Percentiles rank a stretch among this genome's conserved stretches.
These are phyloP conservation scores for Nyleta sp. DNA, from an alignment of 2,888 invertebrate species.

Conservation along the genomic window DNA sequence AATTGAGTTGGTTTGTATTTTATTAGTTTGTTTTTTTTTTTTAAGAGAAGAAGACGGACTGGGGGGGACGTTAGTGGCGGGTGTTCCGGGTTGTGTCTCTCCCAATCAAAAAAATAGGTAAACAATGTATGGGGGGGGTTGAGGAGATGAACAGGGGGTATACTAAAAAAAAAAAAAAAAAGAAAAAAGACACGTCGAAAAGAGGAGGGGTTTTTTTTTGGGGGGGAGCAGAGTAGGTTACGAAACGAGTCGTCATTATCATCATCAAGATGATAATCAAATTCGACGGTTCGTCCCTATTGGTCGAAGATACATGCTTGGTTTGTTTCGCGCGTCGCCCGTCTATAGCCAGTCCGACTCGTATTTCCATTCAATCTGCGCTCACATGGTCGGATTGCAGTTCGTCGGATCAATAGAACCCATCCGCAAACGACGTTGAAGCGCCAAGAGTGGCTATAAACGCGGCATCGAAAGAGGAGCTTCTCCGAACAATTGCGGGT, in stretches of 20 bases:
- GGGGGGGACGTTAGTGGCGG: no score
- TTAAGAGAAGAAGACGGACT: no score
- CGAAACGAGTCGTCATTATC: background rate
- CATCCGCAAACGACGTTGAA: background rate
- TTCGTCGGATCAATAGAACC: constrained; percentile 20
- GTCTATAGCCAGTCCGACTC: constrained; percentile 22
- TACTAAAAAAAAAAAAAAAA: no score
- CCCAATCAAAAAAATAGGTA: no score
- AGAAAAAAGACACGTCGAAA: constrained; percentile 40
- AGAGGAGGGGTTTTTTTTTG: no score
- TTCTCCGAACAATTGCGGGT: background rate
- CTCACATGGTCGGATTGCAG: constrained; percentile 15
- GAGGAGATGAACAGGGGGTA: no score
- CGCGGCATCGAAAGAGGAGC: background rate
- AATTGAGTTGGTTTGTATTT: no score
- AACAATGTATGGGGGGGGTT: no score
- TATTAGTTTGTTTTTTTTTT: no score
- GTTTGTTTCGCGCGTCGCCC: background rate
- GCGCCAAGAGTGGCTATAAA: constrained; percentile 1
- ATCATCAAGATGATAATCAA: background rate
- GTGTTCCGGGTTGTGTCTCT: no score
- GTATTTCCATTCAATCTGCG: constrained; percentile 18
- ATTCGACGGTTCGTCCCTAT: background rate
- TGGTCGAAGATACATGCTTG: background rate
- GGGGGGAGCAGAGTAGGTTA: background rate